These are phyloP conservation scores for Glossophaga mutica DNA, from an alignment of 2,797 vertebrate genomes.

Conservation along the genomic window DNA sequence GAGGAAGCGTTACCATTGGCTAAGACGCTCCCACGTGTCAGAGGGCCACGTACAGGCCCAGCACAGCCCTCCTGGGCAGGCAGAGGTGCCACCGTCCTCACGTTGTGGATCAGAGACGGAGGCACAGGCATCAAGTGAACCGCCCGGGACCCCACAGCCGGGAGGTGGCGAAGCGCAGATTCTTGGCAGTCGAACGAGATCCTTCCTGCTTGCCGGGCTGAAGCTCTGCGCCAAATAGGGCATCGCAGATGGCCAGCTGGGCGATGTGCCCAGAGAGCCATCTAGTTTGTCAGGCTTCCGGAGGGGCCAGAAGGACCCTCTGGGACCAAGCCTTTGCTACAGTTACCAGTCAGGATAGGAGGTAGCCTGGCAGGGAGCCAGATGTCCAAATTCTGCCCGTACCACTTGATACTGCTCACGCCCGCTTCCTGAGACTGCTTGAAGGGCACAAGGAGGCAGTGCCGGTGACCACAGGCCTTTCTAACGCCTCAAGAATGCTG, in stretches of 20 bases:
- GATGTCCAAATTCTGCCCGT: not conserved
- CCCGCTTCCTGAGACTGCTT: not conserved
- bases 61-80: not conserved
- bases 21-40: not conserved
- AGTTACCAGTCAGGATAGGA: not conserved
- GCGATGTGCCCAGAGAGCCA: not conserved
- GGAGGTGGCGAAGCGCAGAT: not conserved
- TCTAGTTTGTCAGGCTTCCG: not conserved
- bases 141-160: not conserved
- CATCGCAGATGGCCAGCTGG: not conserved
- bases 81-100: not conserved
- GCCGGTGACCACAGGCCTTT: accelerated
- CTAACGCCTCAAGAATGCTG: not conserved
- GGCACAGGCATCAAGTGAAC: not conserved
- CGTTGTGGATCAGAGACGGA: not conserved
- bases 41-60: not conserved
- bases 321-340: not conserved
- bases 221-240: not conserved
- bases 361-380: not conserved
- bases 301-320: not conserved
- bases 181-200: not conserved
- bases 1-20: not conserved
- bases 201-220: not conserved
- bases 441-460: accelerated
- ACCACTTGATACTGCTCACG: too few species aligned